Evolutionary conservation across 2,888 invertebrate genomes (phyloP), one percentile per base, ranked within the genome.

Genomic region (Opisthograptis luteolata): DNA sequence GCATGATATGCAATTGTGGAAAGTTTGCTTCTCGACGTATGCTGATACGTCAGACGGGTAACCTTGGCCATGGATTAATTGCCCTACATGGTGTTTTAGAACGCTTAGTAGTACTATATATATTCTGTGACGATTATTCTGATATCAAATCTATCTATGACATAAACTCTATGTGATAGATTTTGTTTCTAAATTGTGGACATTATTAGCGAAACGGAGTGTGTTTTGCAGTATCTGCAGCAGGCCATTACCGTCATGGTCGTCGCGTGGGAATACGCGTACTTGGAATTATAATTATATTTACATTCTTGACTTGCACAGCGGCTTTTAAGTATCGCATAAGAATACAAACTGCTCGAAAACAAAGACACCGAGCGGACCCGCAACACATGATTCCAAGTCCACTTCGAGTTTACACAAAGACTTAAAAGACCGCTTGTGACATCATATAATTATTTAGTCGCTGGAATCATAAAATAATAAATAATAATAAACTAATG

Each of bases 221-320:
- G 30, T 37, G 31, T 40, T 47, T 53, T 56, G 52, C 58, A 41
- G 28, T 45, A 25, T 37, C 31, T 40, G 45, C 55, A 55, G 52
- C 58, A 60, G 61, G 57, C 58, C 54, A 48, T 64, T 60, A 58
- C 55, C 66, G 66, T 66, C 70, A 73, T 61, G 66, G 71, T 55
- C 68, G 60, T 66, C 73, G 75, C 81, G 79, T 82, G 82, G 82
- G 81, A 81, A 83, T 75, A 67, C 60, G 64, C 68, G 71, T 75
- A 76, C 72, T 68, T 75, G 70, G 68, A 76, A 72, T 71, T 73
- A 70, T 73, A 75, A 79, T 76, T 72, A 68, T 76, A 76, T 78
- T 77, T 75, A 73, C 73, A 79, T 79, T 76, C 75, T 66, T 65
- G 55, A 62, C 63, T 62, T 71, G 72, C 70, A 63, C 61, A 55